These are phyloP conservation scores for Nesospiza acunhae DNA, from an alignment of 2,113 vertebrate species.

Conservation along the genomic window DNA sequence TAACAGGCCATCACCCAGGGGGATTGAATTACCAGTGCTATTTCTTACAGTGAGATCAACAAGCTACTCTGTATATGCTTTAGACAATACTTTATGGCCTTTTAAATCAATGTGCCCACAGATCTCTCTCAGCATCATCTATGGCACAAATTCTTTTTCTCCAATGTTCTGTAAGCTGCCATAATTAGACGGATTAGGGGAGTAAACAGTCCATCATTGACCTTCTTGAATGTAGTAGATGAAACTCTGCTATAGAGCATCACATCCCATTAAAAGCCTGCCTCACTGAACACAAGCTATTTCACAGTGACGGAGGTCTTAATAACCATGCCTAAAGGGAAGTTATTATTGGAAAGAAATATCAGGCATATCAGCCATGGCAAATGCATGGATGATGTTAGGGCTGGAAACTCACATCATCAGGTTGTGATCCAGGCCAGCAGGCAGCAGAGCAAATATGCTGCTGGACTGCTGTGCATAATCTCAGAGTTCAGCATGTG, in stretches of 20 bases:
- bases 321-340: slow-evolving; percentile 61
- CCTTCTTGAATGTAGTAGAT: slow-evolving; percentile 33
- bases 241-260: slow-evolving; percentile 34
- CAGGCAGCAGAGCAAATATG: slow-evolving; percentile 28
- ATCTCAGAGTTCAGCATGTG: slow-evolving; percentile 29
- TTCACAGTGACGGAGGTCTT: slow-evolving; percentile 50
- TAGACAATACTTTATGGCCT: not conserved
- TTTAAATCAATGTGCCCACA: slow-evolving; percentile 22
- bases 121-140: not conserved
- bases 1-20: not conserved
- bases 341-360: slow-evolving; percentile 52
- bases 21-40: not conserved
- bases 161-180: slow-evolving; percentile 1
- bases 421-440: slow-evolving; percentile 11
- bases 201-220: slow-evolving; percentile 32
- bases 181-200: slow-evolving; percentile 60
- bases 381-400: not conserved
- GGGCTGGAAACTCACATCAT: slow-evolving; percentile 35
- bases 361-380: slow-evolving; percentile 28
- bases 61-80: not conserved
- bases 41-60: slow-evolving; percentile 4
- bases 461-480: not conserved
- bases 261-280: slow-evolving; percentile 52
- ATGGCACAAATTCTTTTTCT: slow-evolving; percentile 2
- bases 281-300: slow-evolving; percentile 53